phyloP scores from a whole-genome alignment of 2,113 vertebrate genomes.

The Cyanoliseus patagonus region DNA sequence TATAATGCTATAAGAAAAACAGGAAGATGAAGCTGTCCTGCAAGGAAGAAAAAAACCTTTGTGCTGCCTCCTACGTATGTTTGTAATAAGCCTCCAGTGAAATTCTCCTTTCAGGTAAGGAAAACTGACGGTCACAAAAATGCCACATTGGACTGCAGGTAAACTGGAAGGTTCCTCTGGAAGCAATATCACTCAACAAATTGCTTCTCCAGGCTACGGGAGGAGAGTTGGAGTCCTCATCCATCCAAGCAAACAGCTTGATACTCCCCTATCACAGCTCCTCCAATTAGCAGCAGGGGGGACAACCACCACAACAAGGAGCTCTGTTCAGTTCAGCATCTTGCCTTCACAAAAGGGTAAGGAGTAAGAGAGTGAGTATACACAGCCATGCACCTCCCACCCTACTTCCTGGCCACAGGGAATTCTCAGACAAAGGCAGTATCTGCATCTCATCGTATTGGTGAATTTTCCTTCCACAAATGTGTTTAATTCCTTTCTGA shows the following conservation, averaged over 20 bases:
- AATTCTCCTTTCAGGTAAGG: background rate
- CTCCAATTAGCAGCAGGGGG: background rate
- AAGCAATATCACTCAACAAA: background rate
- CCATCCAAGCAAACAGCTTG: background rate
- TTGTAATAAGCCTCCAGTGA: background rate
- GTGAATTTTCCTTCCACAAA: background rate
- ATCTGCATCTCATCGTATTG: background rate
- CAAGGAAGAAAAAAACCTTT: background rate
- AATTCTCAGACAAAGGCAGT: background rate
- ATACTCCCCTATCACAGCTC: background rate
- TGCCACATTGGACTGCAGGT: fast-evolving
- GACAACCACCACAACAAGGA: background rate
- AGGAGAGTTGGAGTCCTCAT: background rate
- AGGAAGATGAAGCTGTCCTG: background rate
- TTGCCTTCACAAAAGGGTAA: background rate
- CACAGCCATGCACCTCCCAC: background rate
- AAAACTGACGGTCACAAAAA: background rate
- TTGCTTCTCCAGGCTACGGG: background rate
- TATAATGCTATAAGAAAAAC: background rate
- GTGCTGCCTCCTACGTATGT: background rate
- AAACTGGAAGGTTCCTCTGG: background rate
- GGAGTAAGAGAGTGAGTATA: background rate
- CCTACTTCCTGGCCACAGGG: background rate
- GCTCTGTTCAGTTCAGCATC: background rate
- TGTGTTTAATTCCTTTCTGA: background rate